A percentile compares a stretch with the other conserved stretches of the same genome.
phyloP scores from a whole-genome alignment of 2,797 vertebrate genomes.

The Neomorphus geoffroyi region DNA sequence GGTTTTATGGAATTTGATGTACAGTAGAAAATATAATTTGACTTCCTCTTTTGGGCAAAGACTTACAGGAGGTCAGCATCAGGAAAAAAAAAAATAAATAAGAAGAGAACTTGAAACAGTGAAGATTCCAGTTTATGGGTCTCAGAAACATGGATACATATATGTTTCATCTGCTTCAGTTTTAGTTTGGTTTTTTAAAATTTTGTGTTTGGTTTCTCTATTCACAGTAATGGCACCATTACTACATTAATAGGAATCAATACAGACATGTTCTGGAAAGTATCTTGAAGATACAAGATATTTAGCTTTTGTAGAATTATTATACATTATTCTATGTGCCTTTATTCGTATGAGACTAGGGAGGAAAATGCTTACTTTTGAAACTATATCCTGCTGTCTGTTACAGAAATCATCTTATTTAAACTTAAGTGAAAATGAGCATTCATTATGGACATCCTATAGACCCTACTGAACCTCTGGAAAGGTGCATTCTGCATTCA shows the following conservation, averaged over 20 bases:
- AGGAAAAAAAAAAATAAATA: neutral
- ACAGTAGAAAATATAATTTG: neutral
- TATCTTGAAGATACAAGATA: neutral
- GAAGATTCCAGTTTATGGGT: neutral
- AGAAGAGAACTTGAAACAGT: neutral
- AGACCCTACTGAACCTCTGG: neutral
- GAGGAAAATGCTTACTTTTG: neutral
- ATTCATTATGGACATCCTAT: neutral
- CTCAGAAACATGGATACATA: neutral
- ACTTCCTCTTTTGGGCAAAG: neutral
- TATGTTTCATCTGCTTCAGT: neutral
- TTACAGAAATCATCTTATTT: neutral
- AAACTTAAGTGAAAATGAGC: neutral
- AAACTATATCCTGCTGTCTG: neutral
- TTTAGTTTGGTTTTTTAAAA: neutral
- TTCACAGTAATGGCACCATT: neutral
- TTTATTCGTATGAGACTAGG: neutral
- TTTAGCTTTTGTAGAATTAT: neutral
- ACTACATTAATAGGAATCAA: neutral
- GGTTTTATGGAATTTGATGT: neutral
- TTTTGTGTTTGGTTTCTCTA: neutral
- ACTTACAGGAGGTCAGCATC: neutral
- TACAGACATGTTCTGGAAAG: neutral
- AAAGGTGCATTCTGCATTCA: neutral
- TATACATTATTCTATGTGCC: neutral